Percentiles rank a stretch among this genome's conserved stretches.
Evolutionary conservation across 2,113 vertebrate species (phyloP).

Genomic region (Peromyscus leucopus): DNA sequence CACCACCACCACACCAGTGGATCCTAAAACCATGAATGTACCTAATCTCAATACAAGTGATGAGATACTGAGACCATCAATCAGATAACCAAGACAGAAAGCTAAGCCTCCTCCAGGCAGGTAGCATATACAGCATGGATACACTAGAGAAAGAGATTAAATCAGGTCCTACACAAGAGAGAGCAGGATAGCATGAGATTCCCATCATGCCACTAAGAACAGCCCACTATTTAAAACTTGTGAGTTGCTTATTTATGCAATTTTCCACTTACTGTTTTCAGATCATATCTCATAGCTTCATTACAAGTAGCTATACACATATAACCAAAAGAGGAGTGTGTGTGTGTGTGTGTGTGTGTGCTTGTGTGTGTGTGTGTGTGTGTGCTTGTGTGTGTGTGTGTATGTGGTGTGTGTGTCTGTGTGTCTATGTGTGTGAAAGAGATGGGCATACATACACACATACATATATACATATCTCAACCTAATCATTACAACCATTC

Average conservation of each 20-base stretch:
- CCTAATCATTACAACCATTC: background rate
- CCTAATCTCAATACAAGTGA: background rate
- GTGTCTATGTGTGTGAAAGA: background rate
- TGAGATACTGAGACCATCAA: background rate
- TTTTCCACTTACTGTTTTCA: background rate
- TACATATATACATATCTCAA: background rate
- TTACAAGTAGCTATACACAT: background rate
- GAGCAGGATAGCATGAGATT: background rate
- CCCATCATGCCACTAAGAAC: background rate
- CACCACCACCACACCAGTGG: background rate
- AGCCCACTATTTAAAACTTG: background rate
- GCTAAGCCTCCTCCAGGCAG: background rate
- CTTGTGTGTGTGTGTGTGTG: background rate
- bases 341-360: background rate
- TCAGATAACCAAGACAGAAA: background rate
- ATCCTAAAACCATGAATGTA: background rate
- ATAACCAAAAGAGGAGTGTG: background rate
- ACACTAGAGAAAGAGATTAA: background rate
- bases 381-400: background rate
- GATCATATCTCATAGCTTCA: background rate
- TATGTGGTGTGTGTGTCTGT: background rate
- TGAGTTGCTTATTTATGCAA: too few relatives aligned
- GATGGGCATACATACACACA: background rate
- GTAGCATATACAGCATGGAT: background rate
- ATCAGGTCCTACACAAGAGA: background rate